A percentile compares a stretch with the other conserved stretches of the same genome.
Conservation (phyloP, 2,797 vertebrate genomes). For the Tragopan temminckii region DNA sequence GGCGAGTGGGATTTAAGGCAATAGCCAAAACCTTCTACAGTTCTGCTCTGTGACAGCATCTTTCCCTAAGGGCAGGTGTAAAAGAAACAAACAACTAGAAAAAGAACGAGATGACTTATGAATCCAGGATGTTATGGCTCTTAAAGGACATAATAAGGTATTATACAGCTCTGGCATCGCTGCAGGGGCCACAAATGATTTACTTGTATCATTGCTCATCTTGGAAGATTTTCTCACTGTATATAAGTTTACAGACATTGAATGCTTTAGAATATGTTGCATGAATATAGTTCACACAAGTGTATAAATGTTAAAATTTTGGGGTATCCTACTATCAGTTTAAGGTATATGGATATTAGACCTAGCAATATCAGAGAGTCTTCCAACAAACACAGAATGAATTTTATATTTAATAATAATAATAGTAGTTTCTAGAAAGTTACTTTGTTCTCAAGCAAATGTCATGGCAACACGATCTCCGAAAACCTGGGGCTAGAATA, state of each 20-base stretch:
- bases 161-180: neutral
- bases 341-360: neutral
- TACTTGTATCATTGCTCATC: neutral
- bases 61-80: neutral
- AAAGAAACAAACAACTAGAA: neutral
- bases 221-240: neutral
- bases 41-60: neutral
- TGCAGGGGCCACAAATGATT: constrained; percentile 1
- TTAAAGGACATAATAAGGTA: constrained; percentile 5
- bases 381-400: neutral
- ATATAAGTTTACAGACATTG: neutral
- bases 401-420: neutral
- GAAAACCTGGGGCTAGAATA: neutral
- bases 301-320: neutral
- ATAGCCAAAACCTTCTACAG: neutral
- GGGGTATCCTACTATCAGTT: neutral
- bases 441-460: neutral
- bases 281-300: neutral
- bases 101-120: constrained; percentile 20
- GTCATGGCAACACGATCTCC: neutral
- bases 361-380: neutral
- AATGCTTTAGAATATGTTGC: neutral
- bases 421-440: neutral
- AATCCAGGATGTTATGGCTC: neutral
- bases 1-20: neutral